Conservation (phyloP, 1,140 invertebrate genomes). For the Ostrea denselamellosa region DNA sequence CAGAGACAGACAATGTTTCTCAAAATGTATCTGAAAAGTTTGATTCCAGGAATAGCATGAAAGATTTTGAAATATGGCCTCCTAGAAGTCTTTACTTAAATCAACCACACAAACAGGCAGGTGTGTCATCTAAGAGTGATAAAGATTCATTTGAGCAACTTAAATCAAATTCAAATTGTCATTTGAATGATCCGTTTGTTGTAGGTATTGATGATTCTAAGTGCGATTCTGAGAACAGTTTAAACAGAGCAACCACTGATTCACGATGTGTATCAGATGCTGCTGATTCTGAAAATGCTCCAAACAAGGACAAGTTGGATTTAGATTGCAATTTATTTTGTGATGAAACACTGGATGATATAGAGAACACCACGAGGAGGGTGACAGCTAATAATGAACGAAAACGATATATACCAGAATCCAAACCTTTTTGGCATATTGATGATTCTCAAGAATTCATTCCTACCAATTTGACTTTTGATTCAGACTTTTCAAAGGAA, state of each 20-base stretch:
- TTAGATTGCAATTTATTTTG: not conserved
- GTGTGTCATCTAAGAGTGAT: not conserved
- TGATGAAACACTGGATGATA: conserved; percentile 6
- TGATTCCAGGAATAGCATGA: not conserved
- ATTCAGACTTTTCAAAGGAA: conserved; percentile 18
- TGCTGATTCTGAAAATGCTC: not conserved
- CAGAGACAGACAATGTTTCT: not conserved
- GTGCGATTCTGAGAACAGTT: not conserved
- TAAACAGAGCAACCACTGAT: not conserved
- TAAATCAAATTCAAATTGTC: not conserved
- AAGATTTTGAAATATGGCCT: conserved; percentile 17
- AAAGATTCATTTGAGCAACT: not conserved
- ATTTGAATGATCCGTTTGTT: conserved; percentile 5
- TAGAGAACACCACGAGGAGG: not conserved
- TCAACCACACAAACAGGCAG: not conserved
- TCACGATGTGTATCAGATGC: not conserved
- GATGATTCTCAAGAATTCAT: conserved; percentile 49
- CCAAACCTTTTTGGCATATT: not conserved
- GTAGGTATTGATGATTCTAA: not conserved
- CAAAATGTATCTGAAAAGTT: not conserved
- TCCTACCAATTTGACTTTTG: conserved; percentile 23
- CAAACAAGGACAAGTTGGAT: not conserved
- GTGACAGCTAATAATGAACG: not conserved
- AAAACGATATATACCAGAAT: not conserved
- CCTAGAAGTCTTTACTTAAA: not conserved